Evolutionary conservation across 2,113 vertebrate genomes (phyloP).

Genomic region (Numenius arquata): DNA sequence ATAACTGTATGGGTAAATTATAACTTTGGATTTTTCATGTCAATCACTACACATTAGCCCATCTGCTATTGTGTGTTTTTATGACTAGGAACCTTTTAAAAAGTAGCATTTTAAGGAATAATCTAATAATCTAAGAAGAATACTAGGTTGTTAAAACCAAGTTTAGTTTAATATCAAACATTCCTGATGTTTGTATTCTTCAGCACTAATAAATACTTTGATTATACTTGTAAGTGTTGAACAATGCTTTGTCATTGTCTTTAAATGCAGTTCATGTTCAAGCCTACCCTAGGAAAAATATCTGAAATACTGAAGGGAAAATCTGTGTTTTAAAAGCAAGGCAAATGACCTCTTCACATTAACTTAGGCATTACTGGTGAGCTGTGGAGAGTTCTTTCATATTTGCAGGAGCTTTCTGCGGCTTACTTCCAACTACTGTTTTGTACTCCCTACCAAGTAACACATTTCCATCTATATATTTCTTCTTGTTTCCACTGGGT

Average conservation of each 20-base stretch:
- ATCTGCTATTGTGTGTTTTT: conserved; percentile 1
- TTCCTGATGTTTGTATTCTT: neutral
- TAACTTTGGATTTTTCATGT: conserved; percentile 21
- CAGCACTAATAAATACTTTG: neutral
- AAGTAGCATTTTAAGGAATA: conserved; percentile 11
- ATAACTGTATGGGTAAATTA: conserved; percentile 16
- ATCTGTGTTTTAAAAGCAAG: neutral
- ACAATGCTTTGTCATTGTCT: neutral
- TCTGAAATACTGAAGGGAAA: neutral
- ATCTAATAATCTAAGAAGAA: neutral
- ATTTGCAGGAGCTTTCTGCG: neutral
- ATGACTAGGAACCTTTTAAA: neutral
- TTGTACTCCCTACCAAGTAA: neutral
- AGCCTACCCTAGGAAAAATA: neutral
- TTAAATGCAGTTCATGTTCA: neutral
- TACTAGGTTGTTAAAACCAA: neutral
- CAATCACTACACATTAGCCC: conserved; percentile 6
- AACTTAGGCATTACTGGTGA: neutral
- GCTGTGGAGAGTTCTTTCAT: neutral
- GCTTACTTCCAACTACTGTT: neutral
- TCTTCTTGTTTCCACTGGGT: neutral
- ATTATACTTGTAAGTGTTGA: neutral
- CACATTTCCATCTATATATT: neutral
- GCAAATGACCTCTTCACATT: neutral
- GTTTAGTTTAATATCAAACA: neutral